Base-by-base conservation (phyloP, 2,113 vertebrate species). In the Daubentonia madagascariensis region DNA sequence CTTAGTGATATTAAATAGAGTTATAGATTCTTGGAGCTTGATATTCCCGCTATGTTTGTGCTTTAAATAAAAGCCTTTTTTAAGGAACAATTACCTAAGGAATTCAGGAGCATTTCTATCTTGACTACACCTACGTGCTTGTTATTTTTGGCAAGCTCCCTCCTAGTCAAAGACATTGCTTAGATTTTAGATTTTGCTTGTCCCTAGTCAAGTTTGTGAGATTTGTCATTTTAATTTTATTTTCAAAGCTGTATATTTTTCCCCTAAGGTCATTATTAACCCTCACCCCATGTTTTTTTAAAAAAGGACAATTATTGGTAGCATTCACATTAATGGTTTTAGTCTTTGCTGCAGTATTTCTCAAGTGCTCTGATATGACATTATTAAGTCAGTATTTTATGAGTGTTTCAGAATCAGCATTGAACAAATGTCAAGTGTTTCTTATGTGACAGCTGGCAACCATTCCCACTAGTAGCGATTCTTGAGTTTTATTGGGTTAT, bases 41-140 rank as follows among this genome's bases (percentile, higher is more conserved):
- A 67, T 92, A 93, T 43, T 87, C 95, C 90, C 37, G 5, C 45
- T 40, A 72, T 90, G 86, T 92, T 98, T 96, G 89, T 97, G 97
- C 80, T 85, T 98, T 95, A 95, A 97, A 96, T 95, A 97, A 96
- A 96, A 97, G 59, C 43, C 96, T 90, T 90, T 95, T 10, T 95
- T 28, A 92, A 97, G 89, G 91, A 97, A 90, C 0, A 54, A 95
- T 95, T 97, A 97, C 97, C 89, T 96, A 96, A 98, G 95, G 90
- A 95, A 97, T 98, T 98, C 54, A 98, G 97, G 98, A 98, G 97
- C 91, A 98, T 96, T 98, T 98, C 96, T 97, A 84, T 98, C 98
- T 98, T 97, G 94, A 89, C 94, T 94, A 97, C 98, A 98, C 99
- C 98, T 98, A 98, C 98, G 78, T 97, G 0, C 93, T 98, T 65